A percentile compares a stretch with the other conserved stretches of the same genome.
These are phyloP conservation scores for Archips crataeganus DNA, from an alignment of 2,888 invertebrate species.

Conservation along the genomic window DNA sequence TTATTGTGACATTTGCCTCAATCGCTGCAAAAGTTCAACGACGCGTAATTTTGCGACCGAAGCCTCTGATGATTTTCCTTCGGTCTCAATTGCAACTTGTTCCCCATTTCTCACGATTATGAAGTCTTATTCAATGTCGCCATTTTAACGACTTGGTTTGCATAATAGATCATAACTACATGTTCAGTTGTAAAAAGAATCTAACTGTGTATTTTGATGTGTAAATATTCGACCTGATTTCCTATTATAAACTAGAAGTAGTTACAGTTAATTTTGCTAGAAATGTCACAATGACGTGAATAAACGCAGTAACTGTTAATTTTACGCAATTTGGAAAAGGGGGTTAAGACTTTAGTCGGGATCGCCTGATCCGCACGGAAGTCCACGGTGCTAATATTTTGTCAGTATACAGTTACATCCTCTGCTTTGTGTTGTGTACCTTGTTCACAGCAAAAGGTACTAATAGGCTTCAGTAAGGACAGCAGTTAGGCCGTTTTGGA, in stretches of 20 bases:
- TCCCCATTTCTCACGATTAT: conserved; percentile 11
- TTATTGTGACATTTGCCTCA: conserved; percentile 41
- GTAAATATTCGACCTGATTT: conserved; percentile 1
- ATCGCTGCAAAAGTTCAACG: conserved; percentile 38
- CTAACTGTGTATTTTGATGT: not conserved
- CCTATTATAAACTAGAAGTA: not conserved
- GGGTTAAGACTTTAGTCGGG: conserved; percentile 25
- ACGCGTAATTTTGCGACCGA: conserved; percentile 36
- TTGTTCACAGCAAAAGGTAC: conserved; percentile 13
- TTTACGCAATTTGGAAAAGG: conserved; percentile 16
- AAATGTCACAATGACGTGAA: conserved; percentile 16
- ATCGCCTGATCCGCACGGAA: conserved; percentile 47
- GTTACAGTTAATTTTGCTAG: conserved; percentile 9
- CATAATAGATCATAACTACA: not conserved
- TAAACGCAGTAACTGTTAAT: conserved; percentile 27
- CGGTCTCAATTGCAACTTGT: conserved; percentile 14
- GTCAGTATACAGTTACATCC: conserved; percentile 60
- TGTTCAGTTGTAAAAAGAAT: not conserved
- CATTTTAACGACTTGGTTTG: not conserved
- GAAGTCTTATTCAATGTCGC: not conserved
- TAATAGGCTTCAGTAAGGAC: not conserved
- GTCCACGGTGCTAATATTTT: conserved; percentile 59
- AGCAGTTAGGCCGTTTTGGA: conserved; percentile 8
- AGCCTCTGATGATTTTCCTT: conserved; percentile 13
- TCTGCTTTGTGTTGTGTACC: conserved; percentile 55